These are phyloP conservation scores for Zosterops borbonicus DNA, from an alignment of 2,113 vertebrate species.

Conservation along the genomic window DNA sequence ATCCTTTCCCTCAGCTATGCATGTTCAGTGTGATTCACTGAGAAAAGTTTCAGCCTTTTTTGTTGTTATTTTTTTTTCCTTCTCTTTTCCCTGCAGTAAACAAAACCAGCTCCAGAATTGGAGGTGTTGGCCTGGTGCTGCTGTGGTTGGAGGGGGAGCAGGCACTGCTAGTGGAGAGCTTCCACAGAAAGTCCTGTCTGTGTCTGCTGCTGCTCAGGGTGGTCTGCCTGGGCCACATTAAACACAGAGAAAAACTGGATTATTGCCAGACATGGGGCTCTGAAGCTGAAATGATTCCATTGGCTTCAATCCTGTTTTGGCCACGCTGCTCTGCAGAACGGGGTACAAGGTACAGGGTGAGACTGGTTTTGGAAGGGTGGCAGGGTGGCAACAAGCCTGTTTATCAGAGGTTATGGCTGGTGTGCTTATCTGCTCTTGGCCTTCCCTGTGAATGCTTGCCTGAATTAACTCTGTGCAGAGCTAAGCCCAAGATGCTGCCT, in stretches of 20 bases:
- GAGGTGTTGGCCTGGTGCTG: background rate
- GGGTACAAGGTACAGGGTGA: background rate
- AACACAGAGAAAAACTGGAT: background rate
- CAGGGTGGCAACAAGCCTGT: background rate
- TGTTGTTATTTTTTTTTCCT: background rate
- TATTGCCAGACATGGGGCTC: background rate
- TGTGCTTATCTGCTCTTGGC: background rate
- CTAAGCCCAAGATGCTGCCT: background rate
- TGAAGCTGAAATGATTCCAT: background rate
- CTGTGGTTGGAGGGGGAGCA: background rate
- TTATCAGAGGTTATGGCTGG: background rate
- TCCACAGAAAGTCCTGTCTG: background rate
- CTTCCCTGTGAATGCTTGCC: background rate
- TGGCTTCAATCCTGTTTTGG: background rate
- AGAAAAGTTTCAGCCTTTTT: background rate
- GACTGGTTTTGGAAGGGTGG: background rate
- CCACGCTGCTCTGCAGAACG: background rate
- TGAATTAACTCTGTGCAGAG: background rate
- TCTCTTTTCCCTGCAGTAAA: fast-evolving
- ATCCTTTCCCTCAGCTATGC: background rate
- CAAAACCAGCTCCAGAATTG: background rate
- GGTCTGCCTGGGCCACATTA: background rate
- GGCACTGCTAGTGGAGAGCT: background rate
- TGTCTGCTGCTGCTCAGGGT: background rate
- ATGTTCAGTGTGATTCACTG: background rate